A percentile compares a stretch with the other conserved stretches of the same genome.
These are phyloP conservation scores for Theocolax elegans DNA, from an alignment of 1,140 invertebrate species.

Conservation along the genomic window DNA sequence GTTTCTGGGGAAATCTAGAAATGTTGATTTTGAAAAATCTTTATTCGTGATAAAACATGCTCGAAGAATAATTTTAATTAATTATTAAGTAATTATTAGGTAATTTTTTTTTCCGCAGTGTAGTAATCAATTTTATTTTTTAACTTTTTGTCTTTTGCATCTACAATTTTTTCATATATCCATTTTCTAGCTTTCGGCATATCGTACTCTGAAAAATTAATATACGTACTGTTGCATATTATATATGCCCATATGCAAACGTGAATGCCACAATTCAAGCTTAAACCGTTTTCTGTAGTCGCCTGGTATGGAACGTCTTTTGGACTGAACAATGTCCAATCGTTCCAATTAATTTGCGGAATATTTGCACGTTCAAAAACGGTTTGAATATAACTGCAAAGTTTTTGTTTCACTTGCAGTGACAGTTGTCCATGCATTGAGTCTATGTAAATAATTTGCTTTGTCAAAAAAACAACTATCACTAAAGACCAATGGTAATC, in stretches of 20 bases:
- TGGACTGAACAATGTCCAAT: not conserved
- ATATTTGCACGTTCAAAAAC: not conserved
- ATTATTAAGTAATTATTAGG: too few relatives aligned
- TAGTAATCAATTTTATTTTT: too few relatives aligned
- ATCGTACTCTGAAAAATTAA: not conserved
- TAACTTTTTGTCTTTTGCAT: not conserved
- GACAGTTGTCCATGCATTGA: not conserved
- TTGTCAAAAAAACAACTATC: not conserved
- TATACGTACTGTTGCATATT: not conserved
- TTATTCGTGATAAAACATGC: too few relatives aligned
- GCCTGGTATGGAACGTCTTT: not conserved
- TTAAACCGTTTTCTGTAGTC: not conserved
- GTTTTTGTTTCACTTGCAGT: not conserved
- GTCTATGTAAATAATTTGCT: not conserved
- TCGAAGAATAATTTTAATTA: too few relatives aligned
- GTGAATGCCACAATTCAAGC: not conserved
- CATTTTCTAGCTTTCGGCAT: not conserved
- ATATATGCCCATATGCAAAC: constrained; percentile 1
- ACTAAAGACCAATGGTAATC: not conserved
- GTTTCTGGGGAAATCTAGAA: too few relatives aligned
- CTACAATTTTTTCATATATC: not conserved
- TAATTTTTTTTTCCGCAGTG: too few relatives aligned
- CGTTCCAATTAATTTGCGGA: not conserved
- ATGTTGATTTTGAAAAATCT: too few relatives aligned
- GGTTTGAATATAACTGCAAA: not conserved